Base-by-base conservation (phyloP, 2,113 vertebrate genomes). In the Pungitius pungitius region DNA sequence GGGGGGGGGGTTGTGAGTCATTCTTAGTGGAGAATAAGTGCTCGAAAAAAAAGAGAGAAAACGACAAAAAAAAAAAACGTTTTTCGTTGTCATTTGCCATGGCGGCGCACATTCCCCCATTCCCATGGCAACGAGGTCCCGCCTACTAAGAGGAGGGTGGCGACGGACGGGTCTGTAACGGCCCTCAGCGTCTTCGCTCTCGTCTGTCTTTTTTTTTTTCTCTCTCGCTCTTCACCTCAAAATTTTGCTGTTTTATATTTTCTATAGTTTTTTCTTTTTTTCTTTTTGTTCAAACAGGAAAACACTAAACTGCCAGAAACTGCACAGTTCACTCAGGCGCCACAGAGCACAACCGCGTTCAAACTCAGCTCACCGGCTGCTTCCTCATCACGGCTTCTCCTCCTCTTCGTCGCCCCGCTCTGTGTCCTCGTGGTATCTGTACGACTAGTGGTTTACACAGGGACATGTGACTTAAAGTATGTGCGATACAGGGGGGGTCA, bases 281-380 rank as follows among this genome's bases (percentile, higher is more conserved):
- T 54, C 37, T 42, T 82, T 78, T 73, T 63, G 75, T 67, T 66
- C 55, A 88, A 66, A 90, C 84, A 89, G 80, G 80, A 40, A 89
- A 88, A 91, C 87, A 87, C 90, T 88, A 88, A 91, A 90, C 91
- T 92, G 91, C 90, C 91, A 88, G 85, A 90, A 86, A 87, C 87
- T 88, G 89, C 91, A 87, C 85, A 89, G 77, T 87, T 91, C 90
- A 90, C 92, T 90, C 91, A 92, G 89, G 91, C 89, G 68, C 87
- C 87, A 83, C 87, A 87, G 89, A 93, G 88, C 92, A 91, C 90
- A 91, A 92, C 81, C 86, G 70, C 82, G 76, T 90, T 76, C 74
- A 80, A 51, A 86, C 90, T 87, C 85, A 87, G 65, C 84, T 77
- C 55, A 72, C 80, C 78, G 69, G 73, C 87, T 73, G 81, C 85